Base-by-base conservation (phyloP, 2,888 invertebrate species). In the Tigriopus californicus region DNA sequence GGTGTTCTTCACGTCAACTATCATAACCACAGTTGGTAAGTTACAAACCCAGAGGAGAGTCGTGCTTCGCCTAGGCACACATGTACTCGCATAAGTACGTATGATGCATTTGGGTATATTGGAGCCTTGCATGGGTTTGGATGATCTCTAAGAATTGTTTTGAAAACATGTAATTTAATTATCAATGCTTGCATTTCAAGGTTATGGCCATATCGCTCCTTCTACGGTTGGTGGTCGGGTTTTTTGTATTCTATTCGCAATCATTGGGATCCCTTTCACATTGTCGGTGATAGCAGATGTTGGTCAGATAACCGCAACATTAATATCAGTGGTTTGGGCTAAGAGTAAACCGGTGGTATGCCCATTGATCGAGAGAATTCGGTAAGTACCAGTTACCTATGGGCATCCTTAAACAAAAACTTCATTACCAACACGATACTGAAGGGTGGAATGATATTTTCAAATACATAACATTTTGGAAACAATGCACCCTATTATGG, bases 191-290 rank as follows among this genome's bases (percentile, higher is more conserved):
- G 22, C 15, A 20, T 49, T 65, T 66, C 13, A 69, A 89, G 89
- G 89, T 63, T 90, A 90, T 70, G 90, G 90, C 57, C 87, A 89
- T 69, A 84, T 88, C 66, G 87, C 85, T 10, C 89, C 89, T 0
- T 80, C 79, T 63, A 90, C 89, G 0, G 79, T 79, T 64, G 78
- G 80, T 74, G 90, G 89, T 25, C 78, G 86, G 61, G 70, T 80
- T 54, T 85, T 85, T 70, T 85, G 85, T 71, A 83, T 86, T 65
- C 77, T 79, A 61, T 90, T 83, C 72, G 89, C 89, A 12, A 76
- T 90, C 62, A 78, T 90, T 63, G 90, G 90, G 33, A 90, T 90
- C 67, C 90, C 90, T 33, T 74, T 90, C 64, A 89, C 88, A 6
- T 72, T 90, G 64, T 87, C 85, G 1, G 88, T 88, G 54, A 87